Evolutionary conservation across 2,113 vertebrate genomes (phyloP), one percentile per base, ranked within the genome.

Genomic region (Cottus gobio): DNA sequence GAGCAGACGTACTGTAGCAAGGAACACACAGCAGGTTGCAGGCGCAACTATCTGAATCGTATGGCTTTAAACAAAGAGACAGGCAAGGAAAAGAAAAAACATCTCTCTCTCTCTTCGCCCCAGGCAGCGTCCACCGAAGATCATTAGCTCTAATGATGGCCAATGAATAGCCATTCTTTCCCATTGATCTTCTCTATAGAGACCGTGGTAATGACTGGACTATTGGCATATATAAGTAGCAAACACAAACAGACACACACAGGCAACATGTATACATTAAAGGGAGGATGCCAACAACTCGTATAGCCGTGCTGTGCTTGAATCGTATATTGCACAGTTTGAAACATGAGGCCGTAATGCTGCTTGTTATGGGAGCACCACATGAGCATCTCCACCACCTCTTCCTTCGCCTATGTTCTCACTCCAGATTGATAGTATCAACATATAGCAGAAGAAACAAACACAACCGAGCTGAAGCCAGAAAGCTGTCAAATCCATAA

Each of bases 131-230:
- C 36, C 71, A 67, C 70, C 68, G 30, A 69, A 36, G 26, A 66
- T 67, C 46, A 79, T 86, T 83, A 72, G 15, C 46, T 58, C 46
- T 89, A 90, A 85, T 84, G 80, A 89, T 36, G 48, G 65, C 62
- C 71, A 85, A 42, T 85, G 62, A 85, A 83, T 62, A 44, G 44
- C 75, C 26, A 65, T 80, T 79, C 68, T 87, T 77, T 77, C 67
- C 84, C 75, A 84, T 80, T 56, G 57, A 75, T 72, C 72, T 73
- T 80, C 63, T 70, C 56, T 36, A 37, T 20, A 44, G 54, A 66
- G 28, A 58, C 52, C 44, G 10, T n/a, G 8, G 20, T 34, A 39
- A 71, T n/a, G 44, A 79, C 70, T 60, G 4, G 48, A 50, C 42
- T 61, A 56, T 31, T 57, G 28, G 31, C 36, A 71, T 28, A 18